Conservation (phyloP, 2,113 vertebrate genomes). For the Apeltes quadracus region DNA sequence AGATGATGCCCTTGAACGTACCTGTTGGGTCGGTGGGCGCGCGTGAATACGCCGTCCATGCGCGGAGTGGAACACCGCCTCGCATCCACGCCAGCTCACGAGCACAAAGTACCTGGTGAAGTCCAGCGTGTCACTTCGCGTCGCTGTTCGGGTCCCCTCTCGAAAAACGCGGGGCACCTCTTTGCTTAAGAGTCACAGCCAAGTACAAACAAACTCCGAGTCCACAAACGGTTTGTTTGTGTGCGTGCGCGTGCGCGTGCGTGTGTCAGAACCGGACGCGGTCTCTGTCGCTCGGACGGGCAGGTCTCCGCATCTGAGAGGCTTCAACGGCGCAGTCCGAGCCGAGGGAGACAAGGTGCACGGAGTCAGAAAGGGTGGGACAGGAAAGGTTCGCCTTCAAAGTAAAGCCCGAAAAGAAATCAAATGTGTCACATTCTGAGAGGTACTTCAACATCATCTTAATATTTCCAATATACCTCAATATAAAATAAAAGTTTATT, state of each 20-base stretch:
- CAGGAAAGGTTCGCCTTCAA: constrained; percentile 25
- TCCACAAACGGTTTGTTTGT: neutral
- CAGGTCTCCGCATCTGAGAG: constrained; percentile 2
- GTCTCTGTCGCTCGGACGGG: neutral
- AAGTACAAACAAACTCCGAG: neutral
- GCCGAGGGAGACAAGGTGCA: neutral
- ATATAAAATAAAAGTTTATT: too few species aligned
- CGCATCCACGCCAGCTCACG: constrained; percentile 37
- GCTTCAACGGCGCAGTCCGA: neutral
- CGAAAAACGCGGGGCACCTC: neutral
- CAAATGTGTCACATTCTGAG: neutral
- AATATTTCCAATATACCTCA: too few species aligned
- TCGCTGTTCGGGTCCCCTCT: neutral
- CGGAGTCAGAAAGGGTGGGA: neutral
- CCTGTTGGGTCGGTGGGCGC: constrained; percentile 29
- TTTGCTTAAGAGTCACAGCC: neutral
- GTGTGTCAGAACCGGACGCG: neutral
- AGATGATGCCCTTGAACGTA: constrained; percentile 10
- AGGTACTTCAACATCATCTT: neutral
- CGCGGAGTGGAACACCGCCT: constrained; percentile 7
- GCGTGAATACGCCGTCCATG: constrained; percentile 39
- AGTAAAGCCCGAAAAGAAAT: constrained; percentile 22
- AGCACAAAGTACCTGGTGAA: constrained; percentile 6
- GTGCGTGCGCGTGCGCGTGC: neutral
- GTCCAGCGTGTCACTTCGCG: constrained; percentile 13